phyloP scores from a whole-genome alignment of 2,113 vertebrate species.

The Eudyptes chrysolophus region DNA sequence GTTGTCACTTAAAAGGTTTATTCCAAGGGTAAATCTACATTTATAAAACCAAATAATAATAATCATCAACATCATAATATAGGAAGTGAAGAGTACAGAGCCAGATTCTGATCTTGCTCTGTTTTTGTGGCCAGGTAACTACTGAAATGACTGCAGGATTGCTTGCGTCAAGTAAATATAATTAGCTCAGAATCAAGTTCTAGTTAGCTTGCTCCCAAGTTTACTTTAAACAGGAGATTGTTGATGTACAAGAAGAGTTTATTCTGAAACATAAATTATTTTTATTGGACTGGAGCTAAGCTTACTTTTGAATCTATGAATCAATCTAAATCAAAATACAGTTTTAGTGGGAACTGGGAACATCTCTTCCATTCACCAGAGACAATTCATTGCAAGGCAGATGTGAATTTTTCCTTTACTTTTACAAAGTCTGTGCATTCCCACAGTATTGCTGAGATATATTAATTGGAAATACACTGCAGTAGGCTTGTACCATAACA shows the following conservation, averaged over 20 bases:
- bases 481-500: background rate
- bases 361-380: background rate
- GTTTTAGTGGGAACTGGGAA: background rate
- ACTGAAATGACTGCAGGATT: background rate
- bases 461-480: background rate
- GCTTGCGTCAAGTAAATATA: background rate
- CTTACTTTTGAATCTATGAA: background rate
- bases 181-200: background rate
- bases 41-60: background rate
- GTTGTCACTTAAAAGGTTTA: conserved; percentile 71
- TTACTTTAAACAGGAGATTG: background rate
- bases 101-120: background rate
- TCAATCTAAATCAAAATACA: background rate
- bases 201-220: background rate
- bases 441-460: background rate
- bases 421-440: background rate
- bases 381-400: background rate
- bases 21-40: conserved; percentile 72
- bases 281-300: background rate
- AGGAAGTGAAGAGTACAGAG: background rate
- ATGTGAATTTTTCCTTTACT: background rate
- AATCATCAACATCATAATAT: background rate
- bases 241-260: background rate
- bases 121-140: background rate
- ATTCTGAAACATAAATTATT: background rate